Evolutionary conservation across 2,113 vertebrate genomes (phyloP).

Genomic region (Myrmecophaga tridactyla): DNA sequence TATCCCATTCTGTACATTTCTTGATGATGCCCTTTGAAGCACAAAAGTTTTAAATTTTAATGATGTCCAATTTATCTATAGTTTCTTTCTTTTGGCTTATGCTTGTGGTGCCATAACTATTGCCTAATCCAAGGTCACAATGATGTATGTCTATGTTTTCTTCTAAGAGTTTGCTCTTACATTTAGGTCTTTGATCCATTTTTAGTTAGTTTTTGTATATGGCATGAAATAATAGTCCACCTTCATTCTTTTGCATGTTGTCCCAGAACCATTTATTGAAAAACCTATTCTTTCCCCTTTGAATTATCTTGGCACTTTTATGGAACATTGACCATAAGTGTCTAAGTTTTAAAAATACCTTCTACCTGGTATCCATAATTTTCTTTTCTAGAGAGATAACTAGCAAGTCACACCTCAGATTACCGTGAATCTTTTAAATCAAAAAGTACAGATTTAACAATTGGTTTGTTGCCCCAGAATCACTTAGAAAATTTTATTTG

Average conservation of each 20-base stretch:
- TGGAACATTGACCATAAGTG: not conserved
- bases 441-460: not conserved
- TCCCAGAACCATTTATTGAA: slow-evolving; percentile 14
- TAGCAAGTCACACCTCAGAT: not conserved
- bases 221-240: not conserved
- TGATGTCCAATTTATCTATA: not conserved
- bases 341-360: not conserved
- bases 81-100: slow-evolving; percentile 22
- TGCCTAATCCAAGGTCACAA: not conserved
- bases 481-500: slow-evolving; percentile 6
- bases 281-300: not conserved
- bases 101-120: not conserved
- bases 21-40: slow-evolving; percentile 1
- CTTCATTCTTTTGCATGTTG: slow-evolving; percentile 18
- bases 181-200: slow-evolving; percentile 6
- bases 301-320: not conserved
- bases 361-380: not conserved
- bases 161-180: not conserved
- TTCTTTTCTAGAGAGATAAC: slow-evolving; percentile 4
- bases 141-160: not conserved
- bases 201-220: not conserved
- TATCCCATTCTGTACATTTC: not conserved
- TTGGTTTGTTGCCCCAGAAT: not conserved
- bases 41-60: not conserved
- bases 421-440: slow-evolving; percentile 16